Conservation (phyloP, 1,140 invertebrate genomes). For the Cardiocondyla obscurior region DNA sequence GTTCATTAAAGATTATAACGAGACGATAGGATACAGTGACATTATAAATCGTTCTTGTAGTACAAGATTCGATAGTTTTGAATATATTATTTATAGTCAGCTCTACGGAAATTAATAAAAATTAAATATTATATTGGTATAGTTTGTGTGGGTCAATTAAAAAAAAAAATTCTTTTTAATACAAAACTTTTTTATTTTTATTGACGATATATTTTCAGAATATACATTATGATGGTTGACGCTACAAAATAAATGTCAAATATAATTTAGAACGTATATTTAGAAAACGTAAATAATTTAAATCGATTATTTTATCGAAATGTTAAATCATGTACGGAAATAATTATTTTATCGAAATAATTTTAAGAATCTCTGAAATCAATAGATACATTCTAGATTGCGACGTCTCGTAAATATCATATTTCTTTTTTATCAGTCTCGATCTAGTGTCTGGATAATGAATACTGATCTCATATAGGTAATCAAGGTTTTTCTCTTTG, state of each 20-base stretch:
- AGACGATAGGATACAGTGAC: not conserved
- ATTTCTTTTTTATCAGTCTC: not conserved
- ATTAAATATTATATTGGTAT: not conserved
- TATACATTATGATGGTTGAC: not conserved
- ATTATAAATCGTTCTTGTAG: not conserved
- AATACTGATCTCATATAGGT: not conserved
- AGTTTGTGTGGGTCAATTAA: not conserved
- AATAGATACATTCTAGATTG: not conserved
- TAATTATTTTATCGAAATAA: not conserved
- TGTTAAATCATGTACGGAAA: too few species aligned
- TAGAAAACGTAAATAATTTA: not conserved
- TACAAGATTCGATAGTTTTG: not conserved
- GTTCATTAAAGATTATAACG: not conserved
- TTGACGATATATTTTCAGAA: not conserved
- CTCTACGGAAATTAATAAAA: not conserved
- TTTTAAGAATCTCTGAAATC: not conserved
- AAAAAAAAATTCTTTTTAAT: too few species aligned
- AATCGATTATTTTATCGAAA: too few species aligned
- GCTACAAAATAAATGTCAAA: too few species aligned
- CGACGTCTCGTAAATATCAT: not conserved
- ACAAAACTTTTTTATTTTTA: conserved; percentile 1
- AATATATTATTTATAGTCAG: not conserved
- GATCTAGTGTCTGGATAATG: not conserved
- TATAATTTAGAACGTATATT: not conserved
- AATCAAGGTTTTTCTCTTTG: not conserved